phyloP scores from a whole-genome alignment of 2,113 vertebrate species.

The Oenanthe oenanthe region DNA sequence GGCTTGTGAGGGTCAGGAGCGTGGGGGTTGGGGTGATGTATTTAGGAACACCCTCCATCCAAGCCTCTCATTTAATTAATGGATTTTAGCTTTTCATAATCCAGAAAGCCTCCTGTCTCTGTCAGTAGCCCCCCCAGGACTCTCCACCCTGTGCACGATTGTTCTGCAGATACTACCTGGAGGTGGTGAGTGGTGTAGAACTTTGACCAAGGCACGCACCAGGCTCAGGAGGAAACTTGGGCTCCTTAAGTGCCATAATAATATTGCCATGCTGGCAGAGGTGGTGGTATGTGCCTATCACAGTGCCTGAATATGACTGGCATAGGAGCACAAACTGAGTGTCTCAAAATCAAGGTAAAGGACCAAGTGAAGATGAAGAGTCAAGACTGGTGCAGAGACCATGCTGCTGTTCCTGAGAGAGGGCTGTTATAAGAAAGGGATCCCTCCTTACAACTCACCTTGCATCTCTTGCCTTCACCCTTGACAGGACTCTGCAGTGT shows the following conservation, averaged over 20 bases:
- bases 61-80: not conserved
- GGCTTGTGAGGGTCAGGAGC: not conserved
- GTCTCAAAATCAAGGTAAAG: not conserved
- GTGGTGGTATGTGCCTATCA: accelerated
- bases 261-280: not conserved
- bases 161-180: not conserved
- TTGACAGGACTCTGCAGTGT: not conserved
- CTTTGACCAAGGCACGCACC: not conserved
- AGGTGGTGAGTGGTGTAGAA: not conserved
- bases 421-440: not conserved
- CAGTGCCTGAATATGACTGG: accelerated
- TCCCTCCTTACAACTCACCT: not conserved
- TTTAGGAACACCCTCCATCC: not conserved
- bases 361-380: not conserved
- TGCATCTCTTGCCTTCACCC: not conserved
- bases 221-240: not conserved
- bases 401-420: not conserved
- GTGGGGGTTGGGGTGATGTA: not conserved
- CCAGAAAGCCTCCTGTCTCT: not conserved
- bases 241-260: not conserved
- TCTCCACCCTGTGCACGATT: accelerated
- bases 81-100: not conserved
- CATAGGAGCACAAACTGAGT: not conserved
- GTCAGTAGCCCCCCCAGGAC: not conserved
- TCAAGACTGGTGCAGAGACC: not conserved